Conservation (phyloP, 2,797 vertebrate species). For the Octomys mimax region DNA sequence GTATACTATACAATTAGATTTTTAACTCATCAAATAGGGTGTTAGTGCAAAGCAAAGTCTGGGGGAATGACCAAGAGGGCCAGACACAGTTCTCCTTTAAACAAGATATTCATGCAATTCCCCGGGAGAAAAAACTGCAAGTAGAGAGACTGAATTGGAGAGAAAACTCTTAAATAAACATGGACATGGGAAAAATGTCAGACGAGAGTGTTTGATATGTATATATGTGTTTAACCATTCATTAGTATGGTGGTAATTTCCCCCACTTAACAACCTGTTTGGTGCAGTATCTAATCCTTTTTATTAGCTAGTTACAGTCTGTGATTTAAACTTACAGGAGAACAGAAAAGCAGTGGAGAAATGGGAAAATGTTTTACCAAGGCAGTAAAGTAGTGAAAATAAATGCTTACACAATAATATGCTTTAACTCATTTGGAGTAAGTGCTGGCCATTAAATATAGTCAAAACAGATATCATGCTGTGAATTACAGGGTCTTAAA, state of each 20-base stretch:
- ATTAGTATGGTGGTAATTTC: neutral
- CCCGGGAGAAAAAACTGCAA: neutral
- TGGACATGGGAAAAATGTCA: neutral
- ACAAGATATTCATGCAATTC: neutral
- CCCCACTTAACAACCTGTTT: neutral
- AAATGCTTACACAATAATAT: conserved; percentile 73
- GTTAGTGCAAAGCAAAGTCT: neutral
- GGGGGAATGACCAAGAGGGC: neutral
- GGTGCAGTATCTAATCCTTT: conserved; percentile 28
- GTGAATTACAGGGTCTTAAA: conserved; percentile 72
- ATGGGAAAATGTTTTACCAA: conserved; percentile 57
- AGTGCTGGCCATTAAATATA: conserved; percentile 72
- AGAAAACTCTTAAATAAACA: neutral
- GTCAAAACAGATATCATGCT: conserved; percentile 73
- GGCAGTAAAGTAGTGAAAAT: conserved; percentile 70
- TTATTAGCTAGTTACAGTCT: conserved; percentile 60
- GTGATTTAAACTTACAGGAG: conserved; percentile 62
- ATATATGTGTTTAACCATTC: neutral
- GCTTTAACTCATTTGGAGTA: conserved; percentile 81
- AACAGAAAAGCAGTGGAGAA: conserved; percentile 57
- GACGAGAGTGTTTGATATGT: neutral
- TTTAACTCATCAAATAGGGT: neutral
- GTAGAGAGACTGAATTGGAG: neutral
- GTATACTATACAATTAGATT: neutral
- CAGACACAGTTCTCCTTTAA: neutral